These are phyloP conservation scores for Melanotaenia maccullochi DNA, from an alignment of 2,797 vertebrate species.

Conservation along the genomic window DNA sequence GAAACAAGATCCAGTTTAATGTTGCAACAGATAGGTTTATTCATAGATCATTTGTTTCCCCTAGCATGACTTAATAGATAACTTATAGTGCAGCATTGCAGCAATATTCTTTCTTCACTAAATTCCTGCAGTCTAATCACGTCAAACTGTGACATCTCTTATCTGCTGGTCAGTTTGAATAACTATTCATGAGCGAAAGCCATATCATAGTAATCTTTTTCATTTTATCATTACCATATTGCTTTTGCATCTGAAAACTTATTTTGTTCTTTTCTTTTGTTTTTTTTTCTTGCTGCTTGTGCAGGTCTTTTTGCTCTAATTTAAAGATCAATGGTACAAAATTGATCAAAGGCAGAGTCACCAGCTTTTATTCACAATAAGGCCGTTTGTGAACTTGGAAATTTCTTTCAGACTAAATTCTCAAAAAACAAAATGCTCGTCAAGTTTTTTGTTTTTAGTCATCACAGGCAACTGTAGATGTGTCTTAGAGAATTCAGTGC, in stretches of 20 bases:
- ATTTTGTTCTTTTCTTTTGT: not conserved
- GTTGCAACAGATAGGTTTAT: conserved; percentile 23
- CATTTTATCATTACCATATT: not conserved
- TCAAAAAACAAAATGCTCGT: not conserved
- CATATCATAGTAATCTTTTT: not conserved
- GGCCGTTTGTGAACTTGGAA: not conserved
- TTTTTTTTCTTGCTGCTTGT: not conserved
- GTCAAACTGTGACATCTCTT: not conserved
- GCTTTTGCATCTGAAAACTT: not conserved
- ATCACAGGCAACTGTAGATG: not conserved
- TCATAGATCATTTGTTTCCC: conserved; percentile 17
- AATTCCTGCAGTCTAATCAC: not conserved
- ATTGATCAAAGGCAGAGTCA: not conserved
- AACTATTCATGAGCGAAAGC: not conserved
- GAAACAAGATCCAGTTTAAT: conserved; percentile 38
- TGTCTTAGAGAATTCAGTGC: not conserved
- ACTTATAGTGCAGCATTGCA: not conserved
- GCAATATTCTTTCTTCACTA: not conserved
- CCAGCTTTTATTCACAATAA: not conserved
- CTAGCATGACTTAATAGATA: not conserved
- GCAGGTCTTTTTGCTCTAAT: not conserved
- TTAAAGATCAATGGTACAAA: not conserved
- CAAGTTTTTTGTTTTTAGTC: not conserved
- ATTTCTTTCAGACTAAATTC: not conserved
- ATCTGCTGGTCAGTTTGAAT: not conserved